Evolutionary conservation across 2,888 invertebrate species (phyloP).

Genomic region (Aspidiotus destructor): DNA sequence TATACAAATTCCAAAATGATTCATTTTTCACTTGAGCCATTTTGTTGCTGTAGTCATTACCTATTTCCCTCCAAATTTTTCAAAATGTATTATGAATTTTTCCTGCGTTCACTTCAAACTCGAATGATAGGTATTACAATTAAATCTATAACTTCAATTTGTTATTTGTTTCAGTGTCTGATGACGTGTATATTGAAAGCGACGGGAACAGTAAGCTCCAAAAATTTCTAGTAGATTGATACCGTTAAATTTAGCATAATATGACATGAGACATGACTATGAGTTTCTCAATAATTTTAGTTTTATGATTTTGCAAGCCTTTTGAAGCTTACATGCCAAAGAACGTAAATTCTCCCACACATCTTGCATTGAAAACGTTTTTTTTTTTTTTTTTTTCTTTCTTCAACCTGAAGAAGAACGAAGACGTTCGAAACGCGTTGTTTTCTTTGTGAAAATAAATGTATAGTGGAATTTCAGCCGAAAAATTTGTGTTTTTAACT

Average conservation of each 20-base stretch:
- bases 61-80: no score
- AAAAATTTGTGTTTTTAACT: no score
- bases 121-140: no score
- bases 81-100: no score
- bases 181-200: constrained; percentile 13
- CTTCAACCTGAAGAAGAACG: no score
- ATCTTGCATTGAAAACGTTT: not conserved
- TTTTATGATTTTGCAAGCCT: not conserved
- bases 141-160: no score
- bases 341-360: not conserved
- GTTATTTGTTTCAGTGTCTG: constrained; percentile 13
- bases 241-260: not conserved
- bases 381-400: no score
- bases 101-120: no score
- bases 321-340: not conserved
- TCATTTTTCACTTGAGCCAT: not conserved
- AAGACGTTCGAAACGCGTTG: no score
- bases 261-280: not conserved
- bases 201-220: constrained; percentile 2
- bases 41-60: no score
- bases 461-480: no score
- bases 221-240: not conserved
- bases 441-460: no score
- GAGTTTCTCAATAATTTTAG: not conserved
- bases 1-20: not conserved